phyloP scores from a whole-genome alignment of 2,797 vertebrate genomes.

The Anniella stebbinsi region DNA sequence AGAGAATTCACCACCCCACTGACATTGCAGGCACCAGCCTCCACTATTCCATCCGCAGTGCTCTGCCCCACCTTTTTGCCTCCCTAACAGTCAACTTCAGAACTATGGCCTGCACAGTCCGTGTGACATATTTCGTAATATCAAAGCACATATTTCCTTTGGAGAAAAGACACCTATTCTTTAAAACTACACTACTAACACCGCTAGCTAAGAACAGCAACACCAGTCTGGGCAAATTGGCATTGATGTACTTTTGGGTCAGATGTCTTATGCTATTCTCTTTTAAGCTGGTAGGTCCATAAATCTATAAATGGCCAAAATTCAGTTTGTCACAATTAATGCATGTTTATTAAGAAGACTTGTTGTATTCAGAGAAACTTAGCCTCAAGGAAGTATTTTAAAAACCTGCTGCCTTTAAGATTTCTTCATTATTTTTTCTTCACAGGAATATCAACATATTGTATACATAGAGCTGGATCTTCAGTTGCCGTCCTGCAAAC shows the following conservation, averaged over 20 bases:
- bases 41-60: not conserved
- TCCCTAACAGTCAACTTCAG: not conserved
- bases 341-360: too few relatives aligned
- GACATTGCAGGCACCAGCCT: too few relatives aligned
- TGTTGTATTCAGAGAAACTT: not conserved
- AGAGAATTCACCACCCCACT: not conserved
- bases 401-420: not conserved
- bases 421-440: not conserved
- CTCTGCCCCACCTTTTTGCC: not conserved
- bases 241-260: conserved; percentile 3
- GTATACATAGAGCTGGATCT: not conserved
- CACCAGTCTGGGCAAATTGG: too few relatives aligned
- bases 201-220: not conserved
- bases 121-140: not conserved
- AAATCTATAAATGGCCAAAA: conserved; percentile 12
- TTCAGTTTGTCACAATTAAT: not conserved
- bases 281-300: conserved; percentile 25
- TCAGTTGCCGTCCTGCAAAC: not conserved
- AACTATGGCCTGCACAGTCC: not conserved
- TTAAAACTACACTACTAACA: not conserved
- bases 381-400: not conserved
- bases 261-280: not conserved
- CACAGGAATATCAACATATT: not conserved
- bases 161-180: not conserved
- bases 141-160: not conserved